These are phyloP conservation scores for Panurus biarmicus DNA, from an alignment of 2,113 vertebrate genomes.

Conservation along the genomic window DNA sequence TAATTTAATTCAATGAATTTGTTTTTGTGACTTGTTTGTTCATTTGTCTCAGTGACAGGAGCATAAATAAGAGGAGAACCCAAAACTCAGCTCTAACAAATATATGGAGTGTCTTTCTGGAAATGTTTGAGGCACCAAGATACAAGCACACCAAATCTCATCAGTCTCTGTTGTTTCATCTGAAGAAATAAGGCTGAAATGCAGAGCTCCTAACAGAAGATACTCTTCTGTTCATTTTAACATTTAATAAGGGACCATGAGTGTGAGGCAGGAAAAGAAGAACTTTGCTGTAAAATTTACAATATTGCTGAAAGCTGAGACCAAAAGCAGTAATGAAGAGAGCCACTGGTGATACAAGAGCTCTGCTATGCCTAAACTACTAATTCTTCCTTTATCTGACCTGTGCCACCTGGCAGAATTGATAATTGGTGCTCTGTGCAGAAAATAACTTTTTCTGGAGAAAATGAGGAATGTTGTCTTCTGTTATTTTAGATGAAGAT, in stretches of 20 bases:
- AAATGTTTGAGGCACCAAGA: background rate
- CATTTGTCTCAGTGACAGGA: background rate
- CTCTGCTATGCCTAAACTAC: background rate
- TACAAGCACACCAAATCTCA: background rate
- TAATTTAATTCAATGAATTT: conserved; percentile 30
- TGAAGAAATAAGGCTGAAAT: background rate
- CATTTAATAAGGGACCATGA: background rate
- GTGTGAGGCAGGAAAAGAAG: background rate
- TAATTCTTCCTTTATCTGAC: background rate
- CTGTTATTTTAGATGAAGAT: background rate
- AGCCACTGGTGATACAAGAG: background rate
- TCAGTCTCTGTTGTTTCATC: background rate
- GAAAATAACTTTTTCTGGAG: background rate
- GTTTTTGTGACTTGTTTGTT: background rate
- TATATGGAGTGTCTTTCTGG: background rate
- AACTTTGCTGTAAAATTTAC: background rate
- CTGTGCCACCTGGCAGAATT: background rate
- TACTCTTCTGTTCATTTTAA: background rate
- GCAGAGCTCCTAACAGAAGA: background rate
- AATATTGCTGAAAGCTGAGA: background rate
- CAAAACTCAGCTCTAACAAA: background rate
- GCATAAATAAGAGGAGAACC: background rate
- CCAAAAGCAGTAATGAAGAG: background rate
- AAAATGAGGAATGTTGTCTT: background rate
- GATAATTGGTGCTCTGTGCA: background rate